Percentiles rank a stretch among this genome's conserved stretches.
Conservation (phyloP, 2,113 vertebrate genomes). For the Phrynocephalus versicolor region DNA sequence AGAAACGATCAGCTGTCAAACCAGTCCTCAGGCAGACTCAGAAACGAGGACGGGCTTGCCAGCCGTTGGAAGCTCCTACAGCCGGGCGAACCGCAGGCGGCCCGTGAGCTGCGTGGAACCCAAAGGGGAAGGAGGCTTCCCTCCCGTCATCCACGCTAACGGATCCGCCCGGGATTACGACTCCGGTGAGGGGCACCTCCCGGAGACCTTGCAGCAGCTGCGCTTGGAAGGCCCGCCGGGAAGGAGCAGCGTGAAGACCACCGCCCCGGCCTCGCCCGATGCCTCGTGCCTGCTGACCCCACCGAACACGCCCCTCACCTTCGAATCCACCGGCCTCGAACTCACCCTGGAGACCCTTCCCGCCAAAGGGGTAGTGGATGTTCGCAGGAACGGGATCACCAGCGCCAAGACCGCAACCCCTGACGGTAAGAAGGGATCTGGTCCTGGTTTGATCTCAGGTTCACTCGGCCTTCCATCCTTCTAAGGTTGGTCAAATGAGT, state of each 20-base stretch:
- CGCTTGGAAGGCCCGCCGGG: conserved; percentile 69
- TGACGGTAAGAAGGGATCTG: conserved; percentile 74
- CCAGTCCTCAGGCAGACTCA: conserved; percentile 60
- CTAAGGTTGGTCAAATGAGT: too few relatives aligned
- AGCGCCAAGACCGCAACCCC: conserved; percentile 34
- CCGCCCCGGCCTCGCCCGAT: conserved; percentile 50
- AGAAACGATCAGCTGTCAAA: conserved; percentile 66
- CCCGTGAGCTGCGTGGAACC: conserved; percentile 25
- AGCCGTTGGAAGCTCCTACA: neutral
- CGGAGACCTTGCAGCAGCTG: conserved; percentile 72
- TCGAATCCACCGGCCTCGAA: conserved; percentile 60
- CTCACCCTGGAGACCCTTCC: conserved; percentile 59
- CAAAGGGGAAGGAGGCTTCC: accelerated
- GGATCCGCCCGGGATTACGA: conserved; percentile 37
- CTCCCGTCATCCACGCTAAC: neutral
- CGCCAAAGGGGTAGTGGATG: conserved; percentile 66
- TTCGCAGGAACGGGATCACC: conserved; percentile 62
- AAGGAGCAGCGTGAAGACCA: conserved; percentile 61
- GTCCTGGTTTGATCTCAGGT: neutral
- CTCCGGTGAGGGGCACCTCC: conserved; percentile 47
- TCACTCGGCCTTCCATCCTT: too few relatives aligned
- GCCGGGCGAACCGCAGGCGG: conserved; percentile 33
- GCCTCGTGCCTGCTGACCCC: conserved; percentile 88
- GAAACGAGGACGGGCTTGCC: conserved; percentile 12
- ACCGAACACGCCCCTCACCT: conserved; percentile 85